Conservation (phyloP, 2,888 invertebrate species). For the Dysmachus trigonus region DNA sequence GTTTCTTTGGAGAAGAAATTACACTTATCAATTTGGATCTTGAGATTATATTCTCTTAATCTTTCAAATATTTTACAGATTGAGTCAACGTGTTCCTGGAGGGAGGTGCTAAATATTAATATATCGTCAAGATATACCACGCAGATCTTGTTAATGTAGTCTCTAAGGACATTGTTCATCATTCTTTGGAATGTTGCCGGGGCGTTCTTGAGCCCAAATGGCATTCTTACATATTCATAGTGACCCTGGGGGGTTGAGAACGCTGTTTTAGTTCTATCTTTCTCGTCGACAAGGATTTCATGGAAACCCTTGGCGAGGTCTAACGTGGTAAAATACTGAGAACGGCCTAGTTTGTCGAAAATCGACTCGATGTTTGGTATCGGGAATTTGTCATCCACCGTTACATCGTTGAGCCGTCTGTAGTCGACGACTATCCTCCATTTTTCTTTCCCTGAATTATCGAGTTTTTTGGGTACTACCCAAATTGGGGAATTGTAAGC, state of each 20-base stretch:
- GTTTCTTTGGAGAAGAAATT: neutral
- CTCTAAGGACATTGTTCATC: conserved; percentile 51
- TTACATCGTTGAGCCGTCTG: conserved; percentile 36
- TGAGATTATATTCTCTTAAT: neutral
- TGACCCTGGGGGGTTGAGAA: conserved; percentile 38
- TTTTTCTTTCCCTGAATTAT: conserved; percentile 39
- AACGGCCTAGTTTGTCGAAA: conserved; percentile 42
- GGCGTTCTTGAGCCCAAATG: conserved; percentile 42
- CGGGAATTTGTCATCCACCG: too few relatives aligned
- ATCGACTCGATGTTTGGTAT: too few relatives aligned
- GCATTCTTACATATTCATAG: conserved; percentile 36
- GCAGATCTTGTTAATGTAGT: conserved; percentile 51
- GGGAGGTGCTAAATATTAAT: conserved; percentile 51
- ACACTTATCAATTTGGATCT: neutral
- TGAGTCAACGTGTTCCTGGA: neutral
- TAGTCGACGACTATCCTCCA: conserved; percentile 44
- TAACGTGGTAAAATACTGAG: too few relatives aligned
- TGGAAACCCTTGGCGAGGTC: conserved; percentile 47
- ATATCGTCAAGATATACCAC: conserved; percentile 56
- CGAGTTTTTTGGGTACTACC: conserved; percentile 44
- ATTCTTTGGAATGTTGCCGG: conserved; percentile 51
- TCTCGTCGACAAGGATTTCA: conserved; percentile 43
- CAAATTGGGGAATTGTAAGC: conserved; percentile 45
- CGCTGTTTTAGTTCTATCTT: conserved; percentile 44
- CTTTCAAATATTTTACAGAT: too few relatives aligned